Evolutionary conservation across 2,797 vertebrate genomes (phyloP), one percentile per base, ranked within the genome.

Genomic region (Acrossocheilus wenchowensis): DNA sequence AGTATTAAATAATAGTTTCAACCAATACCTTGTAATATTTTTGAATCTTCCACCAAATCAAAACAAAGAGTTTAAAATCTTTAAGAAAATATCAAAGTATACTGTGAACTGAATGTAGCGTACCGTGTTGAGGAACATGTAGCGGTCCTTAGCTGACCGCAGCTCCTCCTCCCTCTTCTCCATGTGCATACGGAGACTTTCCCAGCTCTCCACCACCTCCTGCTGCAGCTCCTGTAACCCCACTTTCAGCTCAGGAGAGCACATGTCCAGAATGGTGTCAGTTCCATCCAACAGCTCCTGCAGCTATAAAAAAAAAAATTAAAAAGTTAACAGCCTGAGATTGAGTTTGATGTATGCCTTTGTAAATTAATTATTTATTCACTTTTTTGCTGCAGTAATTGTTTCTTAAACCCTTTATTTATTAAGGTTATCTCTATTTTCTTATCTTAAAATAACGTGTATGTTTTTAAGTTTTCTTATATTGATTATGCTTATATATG

Each of bases 141-240:
- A 93, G 81, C 94, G 93, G 80, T 93, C 94, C 84, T 92, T 84
- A 0, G 95, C 91, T 8, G 81, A 87, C 57, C 94, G 94, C 11
- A 98, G 93, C 86, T 94, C 92, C 34, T 90, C 92, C 86, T 95
- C 95, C 86, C 94, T 94, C 83, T 91, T 90, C 12, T 96, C 95
- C 3, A 95, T 83, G 26, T 87, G 91, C n/a, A 88, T 89, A 19
- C 93, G 94, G 12, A 97, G 94, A 72, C 89, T 92, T 87, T 95
- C 96, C 97, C 97, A 97, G 68, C 82, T 93, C 87, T 95, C 95
- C 48, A 91, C 93, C 89, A 97, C 90, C 19, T 96, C 93, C 88
- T 96, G 94, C 89, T 97, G 97, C 72, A 93, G 94, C 21, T 93
- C 87, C 91, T 94, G 95, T 17, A 98, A 89, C 0, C 90, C 87